Evolutionary conservation across 1,140 invertebrate species (phyloP).

Genomic region (Anoplophora glabripennis): DNA sequence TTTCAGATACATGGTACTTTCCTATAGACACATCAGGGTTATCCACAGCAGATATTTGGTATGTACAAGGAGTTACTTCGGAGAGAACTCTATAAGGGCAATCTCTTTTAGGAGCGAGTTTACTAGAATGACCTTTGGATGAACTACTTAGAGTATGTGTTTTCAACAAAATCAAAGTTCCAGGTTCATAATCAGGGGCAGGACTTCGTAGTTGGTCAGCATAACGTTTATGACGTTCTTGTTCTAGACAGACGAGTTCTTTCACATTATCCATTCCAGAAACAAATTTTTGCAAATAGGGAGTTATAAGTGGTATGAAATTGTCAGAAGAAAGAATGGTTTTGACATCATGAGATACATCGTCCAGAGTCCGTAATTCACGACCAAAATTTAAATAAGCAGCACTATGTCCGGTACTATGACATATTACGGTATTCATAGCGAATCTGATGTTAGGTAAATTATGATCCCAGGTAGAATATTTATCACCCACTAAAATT

Average conservation of each 20-base stretch:
- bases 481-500: slow-evolving; percentile 36
- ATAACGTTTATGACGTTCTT: neutral
- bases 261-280: too few species aligned
- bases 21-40: neutral
- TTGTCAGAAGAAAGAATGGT: too few species aligned
- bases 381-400: too few species aligned
- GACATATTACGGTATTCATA: too few species aligned
- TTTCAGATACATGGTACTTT: slow-evolving; percentile 1
- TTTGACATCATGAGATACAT: too few species aligned
- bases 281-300: too few species aligned
- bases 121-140: neutral
- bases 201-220: neutral
- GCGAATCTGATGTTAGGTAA: too few species aligned
- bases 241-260: too few species aligned
- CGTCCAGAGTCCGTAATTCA: too few species aligned
- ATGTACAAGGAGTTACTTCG: neutral
- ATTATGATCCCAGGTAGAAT: slow-evolving; percentile 42
- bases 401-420: too few species aligned
- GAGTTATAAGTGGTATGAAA: too few species aligned
- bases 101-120: slow-evolving; percentile 11
- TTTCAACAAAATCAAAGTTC: neutral
- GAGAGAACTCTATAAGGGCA: neutral
- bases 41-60: neutral
- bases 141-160: slow-evolving; percentile 4
- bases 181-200: neutral